These are phyloP conservation scores for Noctilio leporinus DNA, from an alignment of 2,113 vertebrate genomes.

Conservation along the genomic window DNA sequence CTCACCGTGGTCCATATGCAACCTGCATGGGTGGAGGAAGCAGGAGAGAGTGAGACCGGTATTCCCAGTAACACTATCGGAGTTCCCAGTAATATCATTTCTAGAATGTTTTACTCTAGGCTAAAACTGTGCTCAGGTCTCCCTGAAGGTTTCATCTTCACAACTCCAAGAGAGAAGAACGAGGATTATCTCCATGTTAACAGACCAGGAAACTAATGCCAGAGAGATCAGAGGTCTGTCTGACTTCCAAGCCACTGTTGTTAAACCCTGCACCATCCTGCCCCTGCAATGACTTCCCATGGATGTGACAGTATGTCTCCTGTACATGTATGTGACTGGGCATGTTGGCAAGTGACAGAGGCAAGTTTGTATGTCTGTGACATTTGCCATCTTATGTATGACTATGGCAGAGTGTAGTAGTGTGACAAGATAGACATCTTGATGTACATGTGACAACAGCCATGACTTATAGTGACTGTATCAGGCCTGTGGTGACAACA, in stretches of 20 bases:
- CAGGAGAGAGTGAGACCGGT: neutral
- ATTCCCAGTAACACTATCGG: neutral
- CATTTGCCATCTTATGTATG: neutral
- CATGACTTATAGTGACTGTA: neutral
- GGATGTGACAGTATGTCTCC: neutral
- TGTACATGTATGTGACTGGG: neutral
- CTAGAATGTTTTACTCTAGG: neutral
- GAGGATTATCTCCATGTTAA: neutral
- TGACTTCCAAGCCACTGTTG: neutral
- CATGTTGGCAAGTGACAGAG: neutral
- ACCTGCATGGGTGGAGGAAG: accelerated
- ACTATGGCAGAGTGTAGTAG: neutral
- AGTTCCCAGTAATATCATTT: too few species aligned
- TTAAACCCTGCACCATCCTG: neutral
- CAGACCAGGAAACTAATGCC: neutral
- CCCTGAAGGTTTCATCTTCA: neutral
- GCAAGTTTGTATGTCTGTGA: neutral
- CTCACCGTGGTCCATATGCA: neutral
- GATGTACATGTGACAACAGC: neutral
- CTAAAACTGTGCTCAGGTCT: neutral
- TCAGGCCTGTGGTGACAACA: neutral
- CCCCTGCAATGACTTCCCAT: neutral
- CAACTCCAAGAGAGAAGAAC: neutral
- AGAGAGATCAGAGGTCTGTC: neutral
- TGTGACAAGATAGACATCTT: neutral